These are phyloP conservation scores for Leptodactylus fuscus DNA, from an alignment of 2,113 vertebrate genomes.

Conservation along the genomic window DNA sequence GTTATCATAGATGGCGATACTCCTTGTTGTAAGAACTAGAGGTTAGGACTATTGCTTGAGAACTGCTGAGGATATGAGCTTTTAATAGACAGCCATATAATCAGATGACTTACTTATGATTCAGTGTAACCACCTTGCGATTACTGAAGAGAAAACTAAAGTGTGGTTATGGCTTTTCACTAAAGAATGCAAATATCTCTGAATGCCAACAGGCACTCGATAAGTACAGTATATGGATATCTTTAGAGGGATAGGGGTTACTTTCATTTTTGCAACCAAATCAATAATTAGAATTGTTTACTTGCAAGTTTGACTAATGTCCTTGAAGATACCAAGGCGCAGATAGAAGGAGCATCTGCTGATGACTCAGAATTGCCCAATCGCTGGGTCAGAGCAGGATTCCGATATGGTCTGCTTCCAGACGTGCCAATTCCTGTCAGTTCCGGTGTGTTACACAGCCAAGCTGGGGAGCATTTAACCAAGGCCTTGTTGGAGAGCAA, in stretches of 20 bases:
- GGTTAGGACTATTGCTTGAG: background rate
- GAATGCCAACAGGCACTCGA: background rate
- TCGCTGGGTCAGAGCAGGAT: slow-evolving; percentile 24
- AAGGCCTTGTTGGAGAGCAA: slow-evolving; percentile 40
- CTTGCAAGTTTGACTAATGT: slow-evolving; percentile 46
- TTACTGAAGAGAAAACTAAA: background rate
- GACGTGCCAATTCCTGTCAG: slow-evolving; percentile 15
- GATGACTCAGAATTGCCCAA: slow-evolving; percentile 36
- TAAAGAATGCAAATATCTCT: slow-evolving; percentile 1
- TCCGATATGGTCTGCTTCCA: background rate
- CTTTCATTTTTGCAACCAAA: slow-evolving; percentile 18
- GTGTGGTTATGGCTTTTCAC: background rate
- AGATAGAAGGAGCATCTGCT: slow-evolving; percentile 46
- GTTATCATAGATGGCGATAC: background rate
- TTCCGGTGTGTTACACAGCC: background rate
- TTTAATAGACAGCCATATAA: background rate
- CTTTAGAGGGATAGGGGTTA: background rate
- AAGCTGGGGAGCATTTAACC: slow-evolving; percentile 37
- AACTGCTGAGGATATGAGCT: background rate
- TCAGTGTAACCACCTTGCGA: background rate
- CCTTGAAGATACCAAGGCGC: slow-evolving; percentile 46
- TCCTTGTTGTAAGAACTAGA: background rate
- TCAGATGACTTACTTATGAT: background rate
- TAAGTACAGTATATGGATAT: slow-evolving; percentile 17
- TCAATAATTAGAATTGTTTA: slow-evolving; percentile 21